Percentiles rank a stretch among this genome's conserved stretches.
Conservation (phyloP, 2,113 vertebrate species). For the Phoxinus phoxinus region DNA sequence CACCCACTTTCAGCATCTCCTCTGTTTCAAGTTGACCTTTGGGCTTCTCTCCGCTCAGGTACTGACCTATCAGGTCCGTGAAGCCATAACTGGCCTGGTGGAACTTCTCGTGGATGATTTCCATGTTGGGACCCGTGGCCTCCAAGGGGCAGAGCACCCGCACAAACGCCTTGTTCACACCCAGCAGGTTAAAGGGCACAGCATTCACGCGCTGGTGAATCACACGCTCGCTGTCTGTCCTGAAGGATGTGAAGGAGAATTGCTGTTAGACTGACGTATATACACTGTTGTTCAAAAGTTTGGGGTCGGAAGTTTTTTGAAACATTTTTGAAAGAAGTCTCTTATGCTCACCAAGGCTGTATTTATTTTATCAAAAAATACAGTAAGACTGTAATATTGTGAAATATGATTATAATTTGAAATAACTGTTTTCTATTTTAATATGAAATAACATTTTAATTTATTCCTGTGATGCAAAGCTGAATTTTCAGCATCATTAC, state of each 20-base stretch:
- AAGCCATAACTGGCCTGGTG: slow-evolving; percentile 79
- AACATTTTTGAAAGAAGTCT: too few species aligned
- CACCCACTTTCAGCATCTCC: slow-evolving; percentile 86
- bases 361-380: not conserved
- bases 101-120: slow-evolving; percentile 84
- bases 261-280: too few species aligned
- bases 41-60: slow-evolving; percentile 85
- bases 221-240: slow-evolving; percentile 81
- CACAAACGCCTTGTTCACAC: slow-evolving; percentile 65
- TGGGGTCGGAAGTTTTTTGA: not conserved
- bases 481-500: too few species aligned
- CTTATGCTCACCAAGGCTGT: too few species aligned
- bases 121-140: slow-evolving; percentile 76
- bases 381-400: not conserved
- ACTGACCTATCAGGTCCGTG: slow-evolving; percentile 81
- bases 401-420: too few species aligned
- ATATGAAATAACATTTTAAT: too few species aligned
- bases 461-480: too few species aligned
- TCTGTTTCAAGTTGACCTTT: slow-evolving; percentile 88
- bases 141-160: slow-evolving; percentile 79
- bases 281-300: not conserved
- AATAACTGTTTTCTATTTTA: too few species aligned
- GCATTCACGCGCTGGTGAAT: slow-evolving; percentile 79
- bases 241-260: slow-evolving; percentile 53
- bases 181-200: slow-evolving; percentile 79